Evolutionary conservation across 1,140 invertebrate species (phyloP).

Genomic region (Dufourea novaeangliae): DNA sequence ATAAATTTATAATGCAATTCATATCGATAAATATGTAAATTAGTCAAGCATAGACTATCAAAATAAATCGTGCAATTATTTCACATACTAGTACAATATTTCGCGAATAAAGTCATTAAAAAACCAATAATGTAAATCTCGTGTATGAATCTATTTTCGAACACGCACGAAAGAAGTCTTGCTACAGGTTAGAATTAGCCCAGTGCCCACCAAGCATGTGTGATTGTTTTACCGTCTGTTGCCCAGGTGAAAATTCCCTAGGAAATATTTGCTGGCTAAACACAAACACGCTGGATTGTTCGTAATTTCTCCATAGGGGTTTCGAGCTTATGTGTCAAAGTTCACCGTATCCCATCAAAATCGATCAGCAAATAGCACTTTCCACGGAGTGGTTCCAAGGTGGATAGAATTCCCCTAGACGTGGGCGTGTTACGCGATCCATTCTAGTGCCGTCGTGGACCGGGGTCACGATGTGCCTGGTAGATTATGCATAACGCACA

Average conservation of each 20-base stretch:
- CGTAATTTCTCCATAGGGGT: slow-evolving; percentile 3
- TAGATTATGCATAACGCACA: slow-evolving; percentile 50
- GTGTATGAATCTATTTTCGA: too few species aligned
- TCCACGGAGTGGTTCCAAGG: slow-evolving; percentile 16
- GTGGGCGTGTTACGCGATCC: slow-evolving; percentile 17
- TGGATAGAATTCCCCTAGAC: slow-evolving; percentile 18
- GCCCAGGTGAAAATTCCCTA: too few species aligned
- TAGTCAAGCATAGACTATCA: too few species aligned
- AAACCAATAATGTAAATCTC: too few species aligned
- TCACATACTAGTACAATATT: not conserved
- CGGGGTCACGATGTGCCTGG: slow-evolving; percentile 36
- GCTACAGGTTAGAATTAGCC: too few species aligned
- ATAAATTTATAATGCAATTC: too few species aligned
- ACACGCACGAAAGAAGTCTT: too few species aligned
- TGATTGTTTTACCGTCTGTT: not conserved
- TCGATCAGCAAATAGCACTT: slow-evolving; percentile 32
- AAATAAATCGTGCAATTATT: too few species aligned
- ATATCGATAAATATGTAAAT: too few species aligned
- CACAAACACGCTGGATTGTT: slow-evolving; percentile 1
- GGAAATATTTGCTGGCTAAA: not conserved
- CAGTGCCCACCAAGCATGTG: too few species aligned
- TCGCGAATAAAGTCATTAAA: too few species aligned
- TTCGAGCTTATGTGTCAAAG: not conserved
- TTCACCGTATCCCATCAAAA: slow-evolving; percentile 10
- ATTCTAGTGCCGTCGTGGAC: slow-evolving; percentile 17